Evolutionary conservation across 1,140 invertebrate genomes (phyloP).

Genomic region (Drosophila simulans): DNA sequence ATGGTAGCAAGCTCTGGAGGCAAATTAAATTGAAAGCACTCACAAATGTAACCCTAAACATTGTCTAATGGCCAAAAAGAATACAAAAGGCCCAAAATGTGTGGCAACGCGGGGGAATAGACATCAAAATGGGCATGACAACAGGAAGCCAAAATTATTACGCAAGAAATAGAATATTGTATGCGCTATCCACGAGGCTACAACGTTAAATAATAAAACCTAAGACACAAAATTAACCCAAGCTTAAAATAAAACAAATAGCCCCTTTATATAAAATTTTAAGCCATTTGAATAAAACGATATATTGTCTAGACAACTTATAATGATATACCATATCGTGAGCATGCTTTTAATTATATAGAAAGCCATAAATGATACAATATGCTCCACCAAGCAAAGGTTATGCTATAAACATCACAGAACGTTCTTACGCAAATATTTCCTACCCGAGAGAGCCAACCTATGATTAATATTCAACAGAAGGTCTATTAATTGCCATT

Average conservation of each 20-base stretch:
- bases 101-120: conserved; percentile 35
- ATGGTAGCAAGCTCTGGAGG: conserved; percentile 39
- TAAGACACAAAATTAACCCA: neutral
- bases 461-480: conserved; percentile 29
- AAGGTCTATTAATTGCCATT: conserved; percentile 33
- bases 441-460: neutral
- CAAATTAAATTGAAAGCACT: conserved; percentile 77
- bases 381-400: neutral
- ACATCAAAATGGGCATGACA: conserved; percentile 27
- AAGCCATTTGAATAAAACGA: too few relatives aligned
- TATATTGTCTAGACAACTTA: too few relatives aligned
- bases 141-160: conserved; percentile 7
- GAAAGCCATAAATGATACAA: neutral
- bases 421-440: conserved; percentile 3
- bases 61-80: conserved; percentile 63
- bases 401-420: neutral
- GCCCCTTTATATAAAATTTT: too few relatives aligned
- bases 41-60: conserved; percentile 71
- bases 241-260: neutral
- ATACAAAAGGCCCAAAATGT: conserved; percentile 39
- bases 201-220: neutral
- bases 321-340: too few relatives aligned
- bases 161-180: neutral
- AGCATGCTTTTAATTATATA: neutral
- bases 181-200: conserved; percentile 13